Percentiles rank a stretch among this genome's conserved stretches.
Conservation (phyloP, 1,140 invertebrate species). For the Parapsyche elsis region DNA sequence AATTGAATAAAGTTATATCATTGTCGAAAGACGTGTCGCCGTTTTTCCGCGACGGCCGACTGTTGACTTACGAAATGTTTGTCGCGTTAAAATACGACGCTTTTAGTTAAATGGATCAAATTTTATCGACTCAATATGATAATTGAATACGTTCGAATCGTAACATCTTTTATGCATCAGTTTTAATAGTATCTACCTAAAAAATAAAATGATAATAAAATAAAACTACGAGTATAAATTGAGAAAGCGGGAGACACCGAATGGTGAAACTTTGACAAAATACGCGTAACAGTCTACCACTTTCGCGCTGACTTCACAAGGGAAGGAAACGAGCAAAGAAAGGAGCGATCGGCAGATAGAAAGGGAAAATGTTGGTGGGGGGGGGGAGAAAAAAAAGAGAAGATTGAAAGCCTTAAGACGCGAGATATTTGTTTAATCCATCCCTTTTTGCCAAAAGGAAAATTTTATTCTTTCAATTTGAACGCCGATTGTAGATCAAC, state of each 20-base stretch:
- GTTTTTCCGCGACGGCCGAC: no score
- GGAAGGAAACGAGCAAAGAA: conserved; percentile 21
- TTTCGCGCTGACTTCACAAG: conserved; percentile 23
- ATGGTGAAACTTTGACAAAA: conserved; percentile 31
- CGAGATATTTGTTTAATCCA: conserved; percentile 52
- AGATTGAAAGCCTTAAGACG: conserved; percentile 44
- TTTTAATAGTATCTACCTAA: neutral
- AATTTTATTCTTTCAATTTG: conserved; percentile 56
- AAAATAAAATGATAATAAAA: no score
- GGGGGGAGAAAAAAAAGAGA: neutral
- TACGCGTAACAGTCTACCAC: conserved; percentile 11
- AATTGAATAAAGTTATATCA: no score
- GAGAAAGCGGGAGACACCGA: neutral
- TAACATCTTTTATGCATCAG: conserved; percentile 23
- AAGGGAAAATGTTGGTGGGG: no score
- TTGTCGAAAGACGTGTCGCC: no score
- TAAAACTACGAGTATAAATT: neutral
- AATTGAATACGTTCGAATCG: conserved; percentile 14
- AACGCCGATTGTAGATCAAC: conserved; percentile 53
- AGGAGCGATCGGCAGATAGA: neutral
- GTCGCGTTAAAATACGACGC: conserved; percentile 15
- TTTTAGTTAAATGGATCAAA: conserved; percentile 26
- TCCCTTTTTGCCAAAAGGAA: conserved; percentile 50
- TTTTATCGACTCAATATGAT: conserved; percentile 17
- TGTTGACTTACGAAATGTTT: neutral